Evolutionary conservation across 2,797 vertebrate species (phyloP), one percentile per base, ranked within the genome.

Genomic region (Varecia variegata): DNA sequence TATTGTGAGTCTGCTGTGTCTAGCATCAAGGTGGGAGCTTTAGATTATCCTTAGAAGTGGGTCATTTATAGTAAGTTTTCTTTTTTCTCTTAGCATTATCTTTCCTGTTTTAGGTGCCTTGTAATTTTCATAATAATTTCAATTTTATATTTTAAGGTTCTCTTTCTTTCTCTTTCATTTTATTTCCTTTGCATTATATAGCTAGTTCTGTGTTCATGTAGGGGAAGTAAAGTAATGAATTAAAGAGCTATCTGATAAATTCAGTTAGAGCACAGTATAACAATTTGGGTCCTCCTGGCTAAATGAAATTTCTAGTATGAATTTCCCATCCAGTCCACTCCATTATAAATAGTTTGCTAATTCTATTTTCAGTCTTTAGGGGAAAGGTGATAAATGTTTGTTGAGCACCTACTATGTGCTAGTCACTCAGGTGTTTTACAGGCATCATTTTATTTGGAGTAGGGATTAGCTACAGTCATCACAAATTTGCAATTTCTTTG

Each of bases 121-220:
- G 32, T 5, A 65, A 35, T 86, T 95, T 96, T 43, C 67, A 90
- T 12, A 65, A 7, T 84, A 84, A 47, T 73, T 96, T 82, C 35
- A 88, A 38, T 85, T 88, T 88, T 43, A n/a, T 71, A 80, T 82
- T 82, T 92, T 93, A 88, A 95, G 3, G 1, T 85, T 85, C 87
- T 67, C 62, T 91, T 93, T 95, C 30, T 93, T 96, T 93, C 80
- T 32, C 62, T 93, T 58, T 82, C 25, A 20, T 91, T 80, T 68
- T 58, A 43, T 96, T 92, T 97, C 13, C 67, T 84, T 95, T 23
- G 54, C 0, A 38, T 81, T 90, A 9, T 74, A 68, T 50, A 90
- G 47, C 20, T 60, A 81, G 38, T 43, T 20, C 5, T 81, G 79
- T 43, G 54, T 43, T 81, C 38, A 60, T 43, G 56, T 27, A 81